Percentiles rank a stretch among this genome's conserved stretches.
These are phyloP conservation scores for Dicerorhinus sumatrensis DNA, from an alignment of 2,113 vertebrate species.

Conservation along the genomic window DNA sequence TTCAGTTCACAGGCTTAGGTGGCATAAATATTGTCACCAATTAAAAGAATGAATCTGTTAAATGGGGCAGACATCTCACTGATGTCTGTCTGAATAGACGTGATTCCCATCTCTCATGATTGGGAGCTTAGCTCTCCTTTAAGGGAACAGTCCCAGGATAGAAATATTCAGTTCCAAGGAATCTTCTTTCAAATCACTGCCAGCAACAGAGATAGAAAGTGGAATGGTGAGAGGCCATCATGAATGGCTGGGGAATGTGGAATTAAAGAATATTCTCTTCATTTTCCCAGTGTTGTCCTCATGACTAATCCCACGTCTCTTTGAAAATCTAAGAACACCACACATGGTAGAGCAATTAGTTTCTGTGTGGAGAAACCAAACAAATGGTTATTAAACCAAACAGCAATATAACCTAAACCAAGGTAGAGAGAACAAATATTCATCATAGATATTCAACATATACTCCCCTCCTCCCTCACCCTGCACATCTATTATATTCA, in stretches of 20 bases:
- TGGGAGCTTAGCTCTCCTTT: background rate
- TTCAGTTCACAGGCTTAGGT: background rate
- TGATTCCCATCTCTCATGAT: background rate
- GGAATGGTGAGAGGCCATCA: background rate
- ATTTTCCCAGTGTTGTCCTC: background rate
- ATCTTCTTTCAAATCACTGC: background rate
- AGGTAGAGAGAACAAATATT: background rate
- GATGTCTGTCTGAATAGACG: background rate
- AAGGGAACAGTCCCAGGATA: background rate
- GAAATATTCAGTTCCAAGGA: background rate
- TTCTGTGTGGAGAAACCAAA: background rate
- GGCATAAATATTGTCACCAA: conserved; percentile 34
- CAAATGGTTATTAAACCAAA: background rate
- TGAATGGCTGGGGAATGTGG: background rate
- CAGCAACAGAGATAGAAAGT: background rate
- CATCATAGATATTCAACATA: background rate
- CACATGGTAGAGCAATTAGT: background rate
- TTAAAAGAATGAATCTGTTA: conserved; percentile 39
- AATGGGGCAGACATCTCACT: background rate
- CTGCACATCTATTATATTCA: background rate
- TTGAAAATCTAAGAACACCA: background rate
- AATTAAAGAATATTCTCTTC: background rate
- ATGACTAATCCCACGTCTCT: background rate
- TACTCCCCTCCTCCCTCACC: background rate
- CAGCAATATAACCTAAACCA: background rate